Conservation (phyloP, 2,888 invertebrate species). For the Strigamia maritima region DNA sequence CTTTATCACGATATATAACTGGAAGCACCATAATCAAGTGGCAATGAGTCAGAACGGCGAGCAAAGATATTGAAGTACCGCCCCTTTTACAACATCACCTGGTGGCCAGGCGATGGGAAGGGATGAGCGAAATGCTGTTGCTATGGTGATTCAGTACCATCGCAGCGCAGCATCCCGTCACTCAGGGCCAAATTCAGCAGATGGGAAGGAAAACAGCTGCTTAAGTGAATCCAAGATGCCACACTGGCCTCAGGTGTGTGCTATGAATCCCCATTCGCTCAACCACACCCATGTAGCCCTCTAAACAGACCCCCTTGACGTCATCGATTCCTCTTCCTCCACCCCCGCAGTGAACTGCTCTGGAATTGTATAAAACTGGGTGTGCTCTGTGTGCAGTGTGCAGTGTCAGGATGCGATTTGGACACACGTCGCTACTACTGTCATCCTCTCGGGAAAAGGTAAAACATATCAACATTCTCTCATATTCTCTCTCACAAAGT, state of each 20-base stretch:
- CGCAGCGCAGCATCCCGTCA: constrained; percentile 10
- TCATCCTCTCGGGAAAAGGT: constrained; percentile 10
- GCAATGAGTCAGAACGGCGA: constrained; percentile 10
- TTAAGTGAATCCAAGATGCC: constrained; percentile 15
- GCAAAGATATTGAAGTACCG: neutral
- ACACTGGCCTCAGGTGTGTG: constrained; percentile 15
- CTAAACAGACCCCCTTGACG: constrained; percentile 5
- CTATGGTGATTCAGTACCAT: neutral
- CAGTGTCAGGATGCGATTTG: constrained; percentile 15
- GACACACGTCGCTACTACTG: neutral
- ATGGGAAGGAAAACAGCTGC: constrained; percentile 15
- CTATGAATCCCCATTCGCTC: neutral
- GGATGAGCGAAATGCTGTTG: neutral
- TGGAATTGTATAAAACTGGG: constrained; percentile 15
- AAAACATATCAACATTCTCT: neutral
- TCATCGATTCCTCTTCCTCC: constrained; percentile 10
- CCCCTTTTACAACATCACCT: neutral
- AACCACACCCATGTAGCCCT: neutral
- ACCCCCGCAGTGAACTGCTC: constrained; percentile 15
- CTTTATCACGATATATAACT: neutral
- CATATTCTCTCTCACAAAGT: neutral
- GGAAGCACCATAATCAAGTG: neutral
- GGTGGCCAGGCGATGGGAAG: constrained; percentile 7
- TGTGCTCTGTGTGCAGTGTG: neutral
- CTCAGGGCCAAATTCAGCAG: constrained; percentile 15